Evolutionary conservation across 1,140 invertebrate species (phyloP), one percentile per base, ranked within the genome.

Genomic region (Plodia interpunctella): DNA sequence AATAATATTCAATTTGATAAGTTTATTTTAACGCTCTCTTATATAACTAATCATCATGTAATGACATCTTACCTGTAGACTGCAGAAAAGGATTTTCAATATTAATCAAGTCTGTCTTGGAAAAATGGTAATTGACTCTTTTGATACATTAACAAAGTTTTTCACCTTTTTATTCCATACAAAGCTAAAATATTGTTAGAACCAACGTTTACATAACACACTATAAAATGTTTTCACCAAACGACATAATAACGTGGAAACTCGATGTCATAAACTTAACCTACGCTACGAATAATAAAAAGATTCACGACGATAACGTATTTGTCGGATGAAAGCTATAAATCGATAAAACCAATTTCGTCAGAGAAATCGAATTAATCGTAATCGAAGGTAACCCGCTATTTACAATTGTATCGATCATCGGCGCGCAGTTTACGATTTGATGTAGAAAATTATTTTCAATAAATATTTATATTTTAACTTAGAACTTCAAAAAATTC

Each of bases 351-450:
- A 57, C 52, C 49, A 61, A 55, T 54, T 57, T 59, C 35, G 32
- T 30, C 54, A 56, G 62, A 49, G 55, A 64, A 60, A 64, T 60
- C 62, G 58, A 60, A 53, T 20, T 53, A 25, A 53, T 53, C 51
- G 51, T 5, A 18, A 25, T 25, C 9, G 20, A 53, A 53, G 5
- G 49, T 20, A 51, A 51, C 20, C 18, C 18, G 13, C 20, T 51
- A 51, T 19, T 8, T 49, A 49, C 17, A 5, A 51, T 13, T 51
- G 49, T 20, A 32, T 32, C 20, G 49, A 20, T 51, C 49, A 20
- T 20, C 15, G 49, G 20, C 10, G 9, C 9, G 18, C 20, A 53
- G 49, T 53, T 25, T n/a, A 18, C 4, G 51, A n/a, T 25, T 20
- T 53, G 10, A 21, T 25, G 3, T 11, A 25, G 9, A 53, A 53